Evolutionary conservation across 2,888 invertebrate genomes (phyloP), one percentile per base, ranked within the genome.

Genomic region (Meloe dianella): DNA sequence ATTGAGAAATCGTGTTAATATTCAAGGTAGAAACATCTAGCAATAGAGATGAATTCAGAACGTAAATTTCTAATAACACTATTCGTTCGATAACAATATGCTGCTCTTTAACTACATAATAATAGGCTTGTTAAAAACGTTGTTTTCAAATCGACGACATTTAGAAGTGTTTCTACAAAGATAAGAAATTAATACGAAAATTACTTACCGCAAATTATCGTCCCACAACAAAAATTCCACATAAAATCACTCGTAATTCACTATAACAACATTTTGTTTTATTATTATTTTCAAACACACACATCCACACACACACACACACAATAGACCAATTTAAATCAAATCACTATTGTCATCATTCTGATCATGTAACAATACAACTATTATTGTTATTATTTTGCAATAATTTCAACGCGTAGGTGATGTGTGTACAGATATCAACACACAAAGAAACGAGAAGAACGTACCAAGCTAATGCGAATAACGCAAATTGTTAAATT

Each of bases 401-500:
- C 17, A 41, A 41, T 41, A 41, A 41, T 41, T 17, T 17, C n/a
- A 5, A n/a, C n/a, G 17, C 41, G 41, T 41, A n/a, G 38, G n/a
- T 38, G 38, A n/a, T 38, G 14, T 41, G 17, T 17, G 27, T 4
- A 41, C n/a, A 17, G 17, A 41, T 41, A 41, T 17, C n/a, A 41
- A 41, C n/a, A n/a, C n/a, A 41, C 32, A 41, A 29, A 29, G 57
- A 29, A 29, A 41, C 17, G 41, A 41, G 41, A 7, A 3, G 35
- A 35, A 38, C 47, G 60, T 24, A 14, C 22, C 38, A 27, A 38
- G 32, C 60, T 73, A 71, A 69, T 76, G 77, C 78, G 78, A 79
- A 80, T 77, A 79, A 79, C 78, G 78, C 80, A 81, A 80, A 80
- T 81, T 81, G 76, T 74, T 80, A 80, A 81, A 81, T 81, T 81